Percentiles rank a stretch among this genome's conserved stretches.
These are phyloP conservation scores for Agapornis roseicollis DNA, from an alignment of 2,113 vertebrate species.

Conservation along the genomic window DNA sequence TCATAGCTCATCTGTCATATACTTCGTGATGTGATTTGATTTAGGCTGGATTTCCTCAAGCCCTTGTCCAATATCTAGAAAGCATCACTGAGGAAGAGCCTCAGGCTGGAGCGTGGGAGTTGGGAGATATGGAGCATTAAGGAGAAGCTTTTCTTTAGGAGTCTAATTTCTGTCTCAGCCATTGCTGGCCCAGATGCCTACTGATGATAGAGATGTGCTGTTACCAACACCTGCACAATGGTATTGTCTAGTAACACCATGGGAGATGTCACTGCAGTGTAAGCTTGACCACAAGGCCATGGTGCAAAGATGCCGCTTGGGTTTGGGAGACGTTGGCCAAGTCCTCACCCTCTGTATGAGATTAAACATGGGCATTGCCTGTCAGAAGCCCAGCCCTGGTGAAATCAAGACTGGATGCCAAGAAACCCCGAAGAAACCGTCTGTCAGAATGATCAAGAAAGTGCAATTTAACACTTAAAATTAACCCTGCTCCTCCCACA, in stretches of 20 bases:
- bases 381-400: neutral
- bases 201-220: neutral
- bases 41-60: constrained; percentile 56
- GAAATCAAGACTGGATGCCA: neutral
- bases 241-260: neutral
- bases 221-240: neutral
- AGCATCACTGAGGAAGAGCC: neutral
- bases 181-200: neutral
- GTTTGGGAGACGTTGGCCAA: neutral
- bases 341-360: neutral
- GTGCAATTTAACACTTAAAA: constrained; percentile 12
- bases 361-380: fast-evolving
- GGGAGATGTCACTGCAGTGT: fast-evolving
- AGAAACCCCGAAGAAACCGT: neutral
- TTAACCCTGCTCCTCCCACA: constrained; percentile 19
- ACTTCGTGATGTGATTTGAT: constrained; percentile 50
- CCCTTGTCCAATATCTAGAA: constrained; percentile 65
- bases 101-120: neutral
- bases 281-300: neutral
- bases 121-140: neutral
- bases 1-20: neutral
- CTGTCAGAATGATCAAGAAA: constrained; percentile 12
- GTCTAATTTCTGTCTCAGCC: neutral
- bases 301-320: neutral
- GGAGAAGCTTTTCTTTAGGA: neutral